Evolutionary conservation across 2,113 vertebrate species (phyloP).

Genomic region (Rhadina sibilatrix): DNA sequence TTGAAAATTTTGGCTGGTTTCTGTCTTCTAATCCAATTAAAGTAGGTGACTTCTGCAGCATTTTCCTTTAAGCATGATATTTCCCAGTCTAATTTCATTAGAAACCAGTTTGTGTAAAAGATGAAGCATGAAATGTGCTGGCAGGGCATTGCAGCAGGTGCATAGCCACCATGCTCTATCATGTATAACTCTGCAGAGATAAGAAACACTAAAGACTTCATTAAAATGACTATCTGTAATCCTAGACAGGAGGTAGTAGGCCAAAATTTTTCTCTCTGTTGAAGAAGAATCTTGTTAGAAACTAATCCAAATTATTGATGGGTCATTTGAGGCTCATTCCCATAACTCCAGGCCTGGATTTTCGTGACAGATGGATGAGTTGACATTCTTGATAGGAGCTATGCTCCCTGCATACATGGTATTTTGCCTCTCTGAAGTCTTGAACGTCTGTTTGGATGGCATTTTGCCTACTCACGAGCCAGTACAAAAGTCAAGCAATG

Average conservation of each 20-base stretch:
- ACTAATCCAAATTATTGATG: conserved; percentile 24
- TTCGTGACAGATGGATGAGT: conserved; percentile 25
- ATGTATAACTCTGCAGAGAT: background rate
- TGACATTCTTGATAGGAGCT: conserved; percentile 23
- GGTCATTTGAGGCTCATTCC: conserved; percentile 27
- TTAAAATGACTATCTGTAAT: background rate
- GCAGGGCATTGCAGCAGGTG: conserved; percentile 1
- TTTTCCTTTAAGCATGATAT: background rate
- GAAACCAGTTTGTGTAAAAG: conserved; percentile 6
- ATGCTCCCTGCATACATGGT: background rate
- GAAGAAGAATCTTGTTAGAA: conserved; percentile 15
- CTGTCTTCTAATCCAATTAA: background rate
- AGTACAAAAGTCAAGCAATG: conserved; percentile 17
- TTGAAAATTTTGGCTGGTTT: background rate
- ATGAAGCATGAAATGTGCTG: background rate
- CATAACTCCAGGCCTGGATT: background rate
- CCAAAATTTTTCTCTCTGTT: background rate
- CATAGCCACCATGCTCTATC: background rate
- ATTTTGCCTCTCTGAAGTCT: conserved; percentile 32
- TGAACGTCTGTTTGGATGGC: conserved; percentile 37
- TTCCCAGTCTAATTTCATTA: background rate
- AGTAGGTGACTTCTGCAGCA: background rate
- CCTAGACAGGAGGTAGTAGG: background rate
- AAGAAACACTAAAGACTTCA: background rate
- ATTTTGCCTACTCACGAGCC: conserved; percentile 35